Evolutionary conservation across 2,113 vertebrate species (phyloP).

Genomic region (Procavia capensis): DNA sequence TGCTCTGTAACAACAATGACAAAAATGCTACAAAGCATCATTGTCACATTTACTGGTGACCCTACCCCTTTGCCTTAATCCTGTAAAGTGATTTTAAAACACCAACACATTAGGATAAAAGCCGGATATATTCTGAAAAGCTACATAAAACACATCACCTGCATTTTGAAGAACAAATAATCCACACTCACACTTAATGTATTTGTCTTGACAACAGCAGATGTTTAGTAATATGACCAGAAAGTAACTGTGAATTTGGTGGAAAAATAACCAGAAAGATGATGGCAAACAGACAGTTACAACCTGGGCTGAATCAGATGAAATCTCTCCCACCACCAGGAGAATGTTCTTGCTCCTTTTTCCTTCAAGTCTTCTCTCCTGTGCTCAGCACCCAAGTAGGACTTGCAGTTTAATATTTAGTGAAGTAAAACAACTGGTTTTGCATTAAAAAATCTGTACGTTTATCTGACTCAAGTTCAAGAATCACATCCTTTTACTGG

Average conservation of each 20-base stretch:
- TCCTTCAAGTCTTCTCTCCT: neutral
- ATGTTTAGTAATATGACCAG: conserved; percentile 22
- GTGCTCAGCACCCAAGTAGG: neutral
- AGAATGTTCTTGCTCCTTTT: neutral
- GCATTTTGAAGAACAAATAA: conserved; percentile 42
- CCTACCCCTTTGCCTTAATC: conserved; percentile 41
- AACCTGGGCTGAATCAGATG: neutral
- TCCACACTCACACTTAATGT: neutral
- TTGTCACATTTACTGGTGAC: neutral
- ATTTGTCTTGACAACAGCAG: conserved; percentile 22
- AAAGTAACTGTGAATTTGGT: neutral
- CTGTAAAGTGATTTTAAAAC: conserved; percentile 50
- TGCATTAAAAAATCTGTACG: neutral
- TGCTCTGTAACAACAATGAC: neutral
- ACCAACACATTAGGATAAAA: neutral
- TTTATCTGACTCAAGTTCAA: conserved; percentile 18
- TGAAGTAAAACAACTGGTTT: neutral
- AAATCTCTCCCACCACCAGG: neutral
- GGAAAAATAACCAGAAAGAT: neutral
- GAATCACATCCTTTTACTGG: neutral
- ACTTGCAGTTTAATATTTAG: neutral
- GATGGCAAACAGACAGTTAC: neutral
- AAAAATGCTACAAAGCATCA: neutral
- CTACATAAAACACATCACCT: conserved; percentile 30
- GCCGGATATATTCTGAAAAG: neutral